Evolutionary conservation across 2,888 invertebrate species (phyloP), one percentile per base, ranked within the genome.

Genomic region (Hyposoter didymator): DNA sequence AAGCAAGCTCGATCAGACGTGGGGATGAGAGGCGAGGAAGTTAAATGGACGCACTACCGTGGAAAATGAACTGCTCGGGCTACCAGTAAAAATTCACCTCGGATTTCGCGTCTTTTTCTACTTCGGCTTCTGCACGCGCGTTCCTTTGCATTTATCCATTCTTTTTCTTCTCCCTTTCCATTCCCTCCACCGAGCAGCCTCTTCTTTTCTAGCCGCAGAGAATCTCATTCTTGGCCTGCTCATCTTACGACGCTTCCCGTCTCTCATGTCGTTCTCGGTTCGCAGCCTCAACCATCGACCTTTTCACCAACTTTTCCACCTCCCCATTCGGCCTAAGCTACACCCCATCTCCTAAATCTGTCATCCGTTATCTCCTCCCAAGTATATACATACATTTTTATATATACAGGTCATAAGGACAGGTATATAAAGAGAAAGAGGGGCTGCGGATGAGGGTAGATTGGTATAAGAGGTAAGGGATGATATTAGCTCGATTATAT

Each of bases 401-500:
- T 14, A 35, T 35, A n/a, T 52, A 72, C 52, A 52, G 6, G 3
- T 70, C 8, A 35, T 43, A 45, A 14, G 39, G 17, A 62, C 39
- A 64, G 62, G 49, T 64, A 79, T 28, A 80, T 45, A 64, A 45
- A 47, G 72, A 81, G 78, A 59, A 59, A 75, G 47, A 70, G 62
- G 72, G 66, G 70, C 47, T 75, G 69, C 28, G 78, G 76, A 59
- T 69, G 73, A 78, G 85, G 66, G 75, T 52, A 59, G 79, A 88
- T 84, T 72, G 70, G 39, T 69, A 39, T 39, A 66, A 78, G 64
- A 39, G 88, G 86, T 59, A 28, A 59, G 84, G 87, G 85, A 88
- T 79, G 89, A 91, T 92, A 92, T 92, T 92, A 92, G 90, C 88
- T 84, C 88, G 91, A 92, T 92, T 91, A 91, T 91, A 90, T 88